Evolutionary conservation across 2,797 vertebrate species (phyloP).

Genomic region (Argya squamiceps): DNA sequence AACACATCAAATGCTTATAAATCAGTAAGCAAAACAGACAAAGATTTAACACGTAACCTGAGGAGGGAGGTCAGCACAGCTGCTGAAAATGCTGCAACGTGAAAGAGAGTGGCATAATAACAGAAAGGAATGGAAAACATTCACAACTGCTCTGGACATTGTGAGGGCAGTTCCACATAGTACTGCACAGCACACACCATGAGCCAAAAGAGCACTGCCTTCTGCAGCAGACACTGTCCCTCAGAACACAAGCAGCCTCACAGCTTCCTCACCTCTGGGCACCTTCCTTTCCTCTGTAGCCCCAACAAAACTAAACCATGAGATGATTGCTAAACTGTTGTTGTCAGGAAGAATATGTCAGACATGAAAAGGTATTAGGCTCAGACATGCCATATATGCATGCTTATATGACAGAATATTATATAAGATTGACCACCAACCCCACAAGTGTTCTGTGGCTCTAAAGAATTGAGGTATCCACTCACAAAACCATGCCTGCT

Average conservation of each 20-base stretch:
- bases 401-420: background rate
- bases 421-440: background rate
- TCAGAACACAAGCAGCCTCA: background rate
- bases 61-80: background rate
- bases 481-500: background rate
- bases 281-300: background rate
- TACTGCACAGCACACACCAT: background rate
- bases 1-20: background rate
- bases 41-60: background rate
- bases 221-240: background rate
- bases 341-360: background rate
- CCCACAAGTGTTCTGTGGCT: background rate
- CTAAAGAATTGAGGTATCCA: background rate
- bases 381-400: background rate
- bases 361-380: background rate
- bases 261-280: background rate
- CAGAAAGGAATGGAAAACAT: background rate
- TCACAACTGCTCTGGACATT: background rate
- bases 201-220: background rate
- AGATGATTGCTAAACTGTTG: background rate
- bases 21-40: background rate
- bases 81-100: background rate
- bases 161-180: background rate
- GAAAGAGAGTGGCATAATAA: background rate
- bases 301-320: background rate